phyloP scores from a whole-genome alignment of 1,140 invertebrate genomes.

The Asobara japonica region DNA sequence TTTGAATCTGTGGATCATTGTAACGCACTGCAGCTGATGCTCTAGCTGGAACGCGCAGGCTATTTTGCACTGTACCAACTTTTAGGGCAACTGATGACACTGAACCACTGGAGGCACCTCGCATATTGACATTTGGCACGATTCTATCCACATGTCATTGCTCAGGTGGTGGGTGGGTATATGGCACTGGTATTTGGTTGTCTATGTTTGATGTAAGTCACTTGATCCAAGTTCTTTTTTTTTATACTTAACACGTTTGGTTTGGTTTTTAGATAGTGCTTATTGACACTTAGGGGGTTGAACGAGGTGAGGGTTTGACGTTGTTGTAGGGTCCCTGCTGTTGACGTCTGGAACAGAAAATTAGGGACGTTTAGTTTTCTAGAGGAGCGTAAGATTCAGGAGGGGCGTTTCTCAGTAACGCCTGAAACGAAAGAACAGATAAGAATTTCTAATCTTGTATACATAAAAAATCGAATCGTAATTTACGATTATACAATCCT shows the following conservation, averaged over 20 bases:
- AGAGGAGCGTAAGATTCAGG: too few relatives aligned
- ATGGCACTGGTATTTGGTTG: too few relatives aligned
- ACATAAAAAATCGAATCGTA: too few relatives aligned
- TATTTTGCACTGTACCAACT: conserved; percentile 47
- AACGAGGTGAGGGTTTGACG: background rate
- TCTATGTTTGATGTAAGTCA: too few relatives aligned
- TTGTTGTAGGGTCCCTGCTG: background rate
- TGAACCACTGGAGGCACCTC: conserved; percentile 40
- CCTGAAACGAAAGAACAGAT: too few relatives aligned
- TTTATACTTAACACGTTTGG: too few relatives aligned
- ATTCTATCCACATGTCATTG: too few relatives aligned
- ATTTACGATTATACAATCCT: too few relatives aligned
- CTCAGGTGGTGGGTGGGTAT: too few relatives aligned
- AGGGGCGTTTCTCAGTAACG: too few relatives aligned
- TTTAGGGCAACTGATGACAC: conserved; percentile 39
- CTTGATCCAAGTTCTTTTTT: too few relatives aligned
- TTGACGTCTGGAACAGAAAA: background rate
- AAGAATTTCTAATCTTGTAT: too few relatives aligned
- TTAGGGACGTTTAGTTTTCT: background rate
- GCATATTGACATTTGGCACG: conserved; percentile 43
- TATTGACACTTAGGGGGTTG: background rate
- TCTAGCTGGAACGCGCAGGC: conserved; percentile 50
- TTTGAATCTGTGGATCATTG: conserved; percentile 49
- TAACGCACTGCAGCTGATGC: conserved; percentile 60
- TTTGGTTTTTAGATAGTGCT: background rate